Conservation (phyloP, 2,888 invertebrate genomes). For the Argynnis bischoffii region DNA sequence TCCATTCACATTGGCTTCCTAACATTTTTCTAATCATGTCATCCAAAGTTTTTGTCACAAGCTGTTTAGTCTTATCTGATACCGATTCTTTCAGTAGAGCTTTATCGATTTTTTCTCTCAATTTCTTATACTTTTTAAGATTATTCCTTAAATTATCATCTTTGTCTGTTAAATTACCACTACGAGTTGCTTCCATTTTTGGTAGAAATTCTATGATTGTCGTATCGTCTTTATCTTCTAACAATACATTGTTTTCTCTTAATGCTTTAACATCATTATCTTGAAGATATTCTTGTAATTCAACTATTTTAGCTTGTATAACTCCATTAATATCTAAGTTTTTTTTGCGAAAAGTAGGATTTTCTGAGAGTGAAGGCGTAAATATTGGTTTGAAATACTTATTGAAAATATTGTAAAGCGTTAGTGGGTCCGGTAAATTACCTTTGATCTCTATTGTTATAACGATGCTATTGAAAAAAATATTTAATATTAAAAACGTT, state of each 20-base stretch:
- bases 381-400: conserved; percentile 50
- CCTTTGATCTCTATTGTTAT: conserved; percentile 26
- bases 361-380: conserved; percentile 26
- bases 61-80: conserved; percentile 50
- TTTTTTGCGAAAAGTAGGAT: conserved; percentile 23
- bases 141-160: conserved; percentile 41
- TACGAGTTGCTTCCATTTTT: conserved; percentile 24
- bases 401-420: conserved; percentile 47
- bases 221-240: conserved; percentile 53
- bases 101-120: conserved; percentile 52
- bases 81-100: conserved; percentile 54
- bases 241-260: conserved; percentile 38
- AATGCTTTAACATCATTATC: conserved; percentile 44
- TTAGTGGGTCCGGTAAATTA: conserved; percentile 39
- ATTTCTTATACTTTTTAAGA: conserved; percentile 55
- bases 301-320: conserved; percentile 50
- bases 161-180: conserved; percentile 25
- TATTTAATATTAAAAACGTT: conserved; percentile 4
- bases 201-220: conserved; percentile 59
- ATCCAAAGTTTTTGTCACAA: conserved; percentile 57
- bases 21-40: conserved; percentile 54
- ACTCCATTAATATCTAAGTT: conserved; percentile 44
- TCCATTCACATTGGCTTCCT: conserved; percentile 53
- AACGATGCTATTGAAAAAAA: not conserved
- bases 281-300: conserved; percentile 53